Base-by-base conservation (phyloP, 2,113 vertebrate genomes). In the Trematocara stigmaticum region DNA sequence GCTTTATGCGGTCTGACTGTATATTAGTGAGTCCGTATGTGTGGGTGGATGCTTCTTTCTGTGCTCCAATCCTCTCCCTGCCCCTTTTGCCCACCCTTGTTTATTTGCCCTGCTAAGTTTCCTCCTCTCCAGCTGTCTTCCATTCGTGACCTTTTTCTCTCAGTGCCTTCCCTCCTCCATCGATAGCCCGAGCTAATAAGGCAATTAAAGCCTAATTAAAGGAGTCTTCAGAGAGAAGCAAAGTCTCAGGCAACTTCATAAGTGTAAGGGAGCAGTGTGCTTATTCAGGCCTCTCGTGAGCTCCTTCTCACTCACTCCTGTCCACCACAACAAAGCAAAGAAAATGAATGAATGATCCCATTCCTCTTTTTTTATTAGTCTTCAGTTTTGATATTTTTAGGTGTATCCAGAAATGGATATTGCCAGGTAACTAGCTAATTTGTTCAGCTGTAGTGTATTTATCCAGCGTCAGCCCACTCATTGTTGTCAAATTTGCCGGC, bases 191-290 rank as follows among this genome's bases (percentile, higher is more conserved):
- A 87, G 91, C 94, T 95, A 96, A 96, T 96, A 94, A 95, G 93
- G 92, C 93, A 95, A 95, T 96, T 96, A 95, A 93, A 85, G 90
- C 82, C 92, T 95, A 93, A 96, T 96, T 95, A 95, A 95, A 95
- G 88, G 84, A 93, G 90, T 90, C 94, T 94, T 92, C 85, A 74
- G 92, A 91, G 89, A 89, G 88, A 91, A 42, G 74, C 74, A 82
- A 91, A 82, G 92, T 91, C 91, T 89, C 52, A 23, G 89, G 85
- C 83, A 91, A 85, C 89, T 91, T 92, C 91, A 81, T 76, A 82
- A 89, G 66, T 83, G 88, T 82, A 83, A 85, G 82, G 51, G 26
- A 93, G 86, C 18, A 16, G 2, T 74, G 64, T 87, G 83, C 94
- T 91, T 91, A 87, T 84, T 94, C 31, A 26, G 59, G 31, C 85